These are phyloP conservation scores for Zosterops pallidus DNA, from an alignment of 2,113 vertebrate species.

Conservation along the genomic window DNA sequence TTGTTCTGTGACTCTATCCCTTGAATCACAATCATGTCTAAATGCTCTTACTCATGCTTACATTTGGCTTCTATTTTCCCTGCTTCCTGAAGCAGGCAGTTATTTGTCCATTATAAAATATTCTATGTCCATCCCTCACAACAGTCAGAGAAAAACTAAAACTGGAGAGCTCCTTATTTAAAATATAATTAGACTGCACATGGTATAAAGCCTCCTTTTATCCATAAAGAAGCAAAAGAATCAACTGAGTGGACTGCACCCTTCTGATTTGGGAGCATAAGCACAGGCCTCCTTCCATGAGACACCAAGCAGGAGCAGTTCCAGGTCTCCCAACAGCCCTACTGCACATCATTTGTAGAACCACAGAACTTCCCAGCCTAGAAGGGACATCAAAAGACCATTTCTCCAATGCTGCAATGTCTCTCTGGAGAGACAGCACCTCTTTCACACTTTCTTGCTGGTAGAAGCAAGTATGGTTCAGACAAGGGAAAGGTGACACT, in stretches of 20 bases:
- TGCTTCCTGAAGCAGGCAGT: neutral
- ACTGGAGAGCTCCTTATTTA: neutral
- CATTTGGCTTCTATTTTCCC: neutral
- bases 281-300: neutral
- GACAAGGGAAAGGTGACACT: neutral
- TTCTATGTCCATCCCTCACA: neutral
- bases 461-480: neutral
- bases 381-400: neutral
- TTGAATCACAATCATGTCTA: slow-evolving; percentile 18
- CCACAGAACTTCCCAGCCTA: neutral
- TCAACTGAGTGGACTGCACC: neutral
- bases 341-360: neutral
- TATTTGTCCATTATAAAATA: neutral
- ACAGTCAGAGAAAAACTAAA: neutral
- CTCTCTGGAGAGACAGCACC: neutral
- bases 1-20: slow-evolving; percentile 12
- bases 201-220: neutral
- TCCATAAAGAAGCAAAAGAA: neutral
- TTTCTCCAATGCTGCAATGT: neutral
- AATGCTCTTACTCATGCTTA: slow-evolving; percentile 27
- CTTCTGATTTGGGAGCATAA: neutral
- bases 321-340: neutral
- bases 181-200: neutral
- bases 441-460: neutral
- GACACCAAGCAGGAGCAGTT: neutral